Evolutionary conservation across 2,888 invertebrate genomes (phyloP), one percentile per base, ranked within the genome.

Genomic region (Chalcis sispes): DNA sequence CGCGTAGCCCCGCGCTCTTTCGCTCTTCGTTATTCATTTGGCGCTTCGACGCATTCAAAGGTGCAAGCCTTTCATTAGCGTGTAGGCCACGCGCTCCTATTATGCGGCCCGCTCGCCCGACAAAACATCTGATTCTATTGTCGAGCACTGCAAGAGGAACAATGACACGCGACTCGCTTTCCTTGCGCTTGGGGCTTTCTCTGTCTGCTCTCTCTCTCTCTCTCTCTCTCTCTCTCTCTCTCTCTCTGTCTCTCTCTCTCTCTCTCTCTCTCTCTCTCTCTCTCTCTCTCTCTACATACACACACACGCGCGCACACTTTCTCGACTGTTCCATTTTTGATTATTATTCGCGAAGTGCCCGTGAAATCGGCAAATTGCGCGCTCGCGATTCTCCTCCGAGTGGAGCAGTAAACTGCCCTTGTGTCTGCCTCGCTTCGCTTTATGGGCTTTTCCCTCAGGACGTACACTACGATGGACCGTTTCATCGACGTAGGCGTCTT

Each of bases 81-180:
- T 27, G 86, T 84, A 84, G 86, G 86, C 86, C 86, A 87, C 87
- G 86, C 86, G 87, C 70, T 81, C 83, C 85, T 81, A 87, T 87
- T 87, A 86, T 87, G 81, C 83, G 40, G 18, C 8, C 29, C 52
- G 62, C 52, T 27, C 71, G 23, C 52, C 80, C 81, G 81, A 87
- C 87, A 87, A 87, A 87, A 88, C 87, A 85, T 86, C 84, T 85
- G 85, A 87, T 86, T 84, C 86, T 81, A 87, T 87, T 87, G 87
- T 87, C 84, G 80, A 18, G 13, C 70, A 65, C 67, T 76, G 73
- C 72, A 82, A 84, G 83, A 84, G 50, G 46, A 20, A 42, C 13
- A 20, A 5, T 36, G 32, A 1, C 32, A 20, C 29, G 29, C 32
- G 23, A 27, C 25, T 83, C 83, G 27, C 69, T 36, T 64, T 64